A percentile compares a stretch with the other conserved stretches of the same genome.
Conservation (phyloP, 2,113 vertebrate genomes). For the Isurus oxyrinchus region DNA sequence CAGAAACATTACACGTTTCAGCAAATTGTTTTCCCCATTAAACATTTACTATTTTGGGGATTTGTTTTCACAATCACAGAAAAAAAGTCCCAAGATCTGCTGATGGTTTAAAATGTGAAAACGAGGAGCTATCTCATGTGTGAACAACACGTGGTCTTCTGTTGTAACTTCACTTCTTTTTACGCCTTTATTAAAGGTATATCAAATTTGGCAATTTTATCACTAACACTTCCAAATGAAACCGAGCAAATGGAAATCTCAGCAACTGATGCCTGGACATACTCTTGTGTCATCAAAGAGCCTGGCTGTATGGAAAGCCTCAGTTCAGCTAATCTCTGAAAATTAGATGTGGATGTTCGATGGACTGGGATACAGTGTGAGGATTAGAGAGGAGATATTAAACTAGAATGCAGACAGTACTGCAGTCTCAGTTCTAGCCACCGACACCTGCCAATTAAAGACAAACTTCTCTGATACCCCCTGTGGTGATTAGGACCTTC, state of each 20-base stretch:
- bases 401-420: background rate
- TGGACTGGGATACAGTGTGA: background rate
- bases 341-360: background rate
- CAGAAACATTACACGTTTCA: background rate
- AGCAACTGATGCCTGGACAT: background rate
- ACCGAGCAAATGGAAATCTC: background rate
- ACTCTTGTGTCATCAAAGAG: background rate
- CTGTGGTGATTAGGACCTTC: background rate
- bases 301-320: background rate
- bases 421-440: background rate
- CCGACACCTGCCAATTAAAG: background rate
- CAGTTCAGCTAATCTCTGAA: background rate
- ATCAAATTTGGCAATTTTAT: background rate
- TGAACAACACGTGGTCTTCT: background rate
- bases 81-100: background rate
- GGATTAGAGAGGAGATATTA: background rate
- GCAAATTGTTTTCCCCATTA: background rate
- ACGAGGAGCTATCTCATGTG: background rate
- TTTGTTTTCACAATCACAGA: background rate
- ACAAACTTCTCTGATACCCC: background rate
- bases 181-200: background rate
- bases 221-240: background rate
- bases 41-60: background rate
- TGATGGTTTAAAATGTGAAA: constrained; percentile 26
- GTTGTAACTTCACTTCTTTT: background rate